Base-by-base conservation (phyloP, 2,113 vertebrate genomes). In the Alces alces region DNA sequence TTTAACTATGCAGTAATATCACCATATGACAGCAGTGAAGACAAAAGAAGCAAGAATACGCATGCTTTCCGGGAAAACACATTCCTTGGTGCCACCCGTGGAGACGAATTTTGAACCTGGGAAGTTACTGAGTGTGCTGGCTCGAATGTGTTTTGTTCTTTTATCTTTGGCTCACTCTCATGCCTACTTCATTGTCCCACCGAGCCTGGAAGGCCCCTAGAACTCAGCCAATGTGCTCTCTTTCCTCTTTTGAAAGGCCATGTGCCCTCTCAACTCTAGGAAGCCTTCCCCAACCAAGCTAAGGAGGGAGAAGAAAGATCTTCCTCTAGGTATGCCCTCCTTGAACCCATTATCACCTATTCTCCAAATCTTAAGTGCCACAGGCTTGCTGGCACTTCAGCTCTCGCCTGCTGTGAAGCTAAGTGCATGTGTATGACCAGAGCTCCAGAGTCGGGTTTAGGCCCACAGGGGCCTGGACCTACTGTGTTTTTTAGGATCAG, bases 201-300 rank as follows among this genome's bases (percentile, higher is more conserved):
- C 0, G 30, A 89, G 45, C 45, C 60, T 92, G 36, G 86, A 96
- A 93, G 95, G 61, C 15, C 93, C 93, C 89, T 73, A 93, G 50
- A 94, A 89, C 66, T 55, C 19, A 91, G 78, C 10, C 89, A 85
- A n/a, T 36, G 30, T 47, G 92, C 43, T 12, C 60, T 93, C 89
- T 91, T 95, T 93, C 86, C 89, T 92, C 92, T 86, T 97, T 92
- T 91, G 61, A 96, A 96, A 91, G 45, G 70, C 45, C 45, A 54
- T 28, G 89, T 95, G 66, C 64, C 43, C 33, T 91, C 73, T 94
- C 30, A 57, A 58, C 58, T 93, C 54, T 83, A 95, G 25, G 70
- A 97, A 95, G 28, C 36, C 61, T 97, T 93, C 88, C 60, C 57
- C 93, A 89, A 2, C 39, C 28, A 91, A 96, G 79, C 70, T 5